These are phyloP conservation scores for Carlito syrichta DNA, from an alignment of 2,113 vertebrate species.

Conservation along the genomic window DNA sequence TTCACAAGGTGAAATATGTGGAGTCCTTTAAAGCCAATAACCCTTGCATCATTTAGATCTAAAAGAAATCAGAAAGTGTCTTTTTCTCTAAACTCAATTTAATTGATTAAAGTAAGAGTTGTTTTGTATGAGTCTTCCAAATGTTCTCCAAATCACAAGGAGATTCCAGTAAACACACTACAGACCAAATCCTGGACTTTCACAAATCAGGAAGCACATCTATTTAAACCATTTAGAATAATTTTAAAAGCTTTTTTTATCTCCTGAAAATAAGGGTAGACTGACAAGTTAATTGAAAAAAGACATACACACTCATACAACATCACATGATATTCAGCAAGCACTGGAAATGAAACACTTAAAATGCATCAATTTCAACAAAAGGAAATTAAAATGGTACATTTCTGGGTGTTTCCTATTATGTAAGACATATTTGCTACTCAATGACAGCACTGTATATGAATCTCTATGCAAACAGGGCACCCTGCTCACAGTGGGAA, in stretches of 20 bases:
- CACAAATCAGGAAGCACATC: neutral
- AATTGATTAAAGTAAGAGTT: neutral
- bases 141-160: neutral
- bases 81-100: neutral
- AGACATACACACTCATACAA: neutral
- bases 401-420: neutral
- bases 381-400: neutral
- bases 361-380: neutral
- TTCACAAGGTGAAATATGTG: rapidly evolving
- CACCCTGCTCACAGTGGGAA: rapidly evolving
- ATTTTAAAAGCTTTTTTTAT: neutral
- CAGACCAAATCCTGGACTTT: neutral
- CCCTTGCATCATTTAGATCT: neutral
- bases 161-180: neutral
- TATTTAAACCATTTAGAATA: neutral
- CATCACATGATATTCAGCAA: neutral
- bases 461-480: rapidly evolving
- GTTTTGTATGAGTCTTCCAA: neutral
- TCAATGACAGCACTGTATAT: rapidly evolving
- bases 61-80: neutral
- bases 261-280: neutral
- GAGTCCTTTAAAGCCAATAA: neutral
- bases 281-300: slow-evolving; percentile 42
- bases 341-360: neutral
- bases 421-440: rapidly evolving